Evolutionary conservation across 2,888 invertebrate species (phyloP).

Genomic region (Perizoma flavofasciatum): DNA sequence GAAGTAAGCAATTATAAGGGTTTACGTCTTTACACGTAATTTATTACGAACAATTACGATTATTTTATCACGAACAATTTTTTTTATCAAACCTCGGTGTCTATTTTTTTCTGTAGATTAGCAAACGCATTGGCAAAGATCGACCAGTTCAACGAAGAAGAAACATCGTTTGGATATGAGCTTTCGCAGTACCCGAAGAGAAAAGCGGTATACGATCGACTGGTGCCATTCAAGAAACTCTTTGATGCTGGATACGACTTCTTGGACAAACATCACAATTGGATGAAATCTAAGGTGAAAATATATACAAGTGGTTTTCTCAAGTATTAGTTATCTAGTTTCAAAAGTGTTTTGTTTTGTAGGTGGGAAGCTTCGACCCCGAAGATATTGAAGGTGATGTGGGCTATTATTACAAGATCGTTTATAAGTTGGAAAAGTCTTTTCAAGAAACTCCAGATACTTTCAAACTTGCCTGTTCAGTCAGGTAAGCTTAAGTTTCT

Average conservation of each 20-base stretch:
- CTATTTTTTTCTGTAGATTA: constrained; percentile 74
- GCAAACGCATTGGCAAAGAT: constrained; percentile 90
- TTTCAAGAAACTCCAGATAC: constrained; percentile 91
- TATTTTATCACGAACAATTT: too few relatives aligned
- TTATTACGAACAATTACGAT: too few relatives aligned
- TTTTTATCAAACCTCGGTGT: too few relatives aligned
- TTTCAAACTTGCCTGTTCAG: constrained; percentile 86
- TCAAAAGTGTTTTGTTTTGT: constrained; percentile 36
- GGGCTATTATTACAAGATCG: constrained; percentile 86
- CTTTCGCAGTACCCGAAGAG: constrained; percentile 94
- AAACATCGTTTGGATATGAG: constrained; percentile 94
- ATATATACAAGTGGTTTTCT: not conserved
- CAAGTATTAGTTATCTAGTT: too few relatives aligned
- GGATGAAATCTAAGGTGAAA: constrained; percentile 89
- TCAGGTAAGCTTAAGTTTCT: constrained; percentile 61
- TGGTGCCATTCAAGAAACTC: constrained; percentile 93
- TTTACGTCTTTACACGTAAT: too few relatives aligned
- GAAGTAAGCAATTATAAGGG: constrained; percentile 62
- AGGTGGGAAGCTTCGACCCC: constrained; percentile 93
- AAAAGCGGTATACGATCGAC: constrained; percentile 89
- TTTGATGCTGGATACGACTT: constrained; percentile 96
- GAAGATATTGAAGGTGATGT: constrained; percentile 94
- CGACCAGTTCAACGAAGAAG: constrained; percentile 96
- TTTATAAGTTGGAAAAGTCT: constrained; percentile 94
- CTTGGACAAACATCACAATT: constrained; percentile 90